A percentile compares a stretch with the other conserved stretches of the same genome.
phyloP scores from a whole-genome alignment of 2,888 invertebrate species.

The Parnassius glacialis region DNA sequence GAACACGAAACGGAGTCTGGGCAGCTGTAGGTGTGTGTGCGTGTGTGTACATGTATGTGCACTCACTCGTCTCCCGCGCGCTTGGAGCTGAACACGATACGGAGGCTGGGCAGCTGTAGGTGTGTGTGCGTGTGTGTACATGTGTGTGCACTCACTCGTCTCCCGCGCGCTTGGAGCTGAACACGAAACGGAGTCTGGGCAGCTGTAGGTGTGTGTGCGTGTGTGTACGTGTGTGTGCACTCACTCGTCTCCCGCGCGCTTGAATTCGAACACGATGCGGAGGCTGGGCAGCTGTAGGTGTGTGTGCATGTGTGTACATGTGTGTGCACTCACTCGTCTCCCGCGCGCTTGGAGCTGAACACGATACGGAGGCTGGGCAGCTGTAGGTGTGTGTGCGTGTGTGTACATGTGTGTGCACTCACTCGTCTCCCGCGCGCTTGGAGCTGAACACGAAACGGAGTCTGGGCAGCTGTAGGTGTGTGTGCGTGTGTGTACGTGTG shows the following conservation, averaged over 20 bases:
- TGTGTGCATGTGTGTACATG: neutral
- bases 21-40: neutral
- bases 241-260: too few species aligned
- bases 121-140: neutral
- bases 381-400: slow-evolving; percentile 77
- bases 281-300: too few species aligned
- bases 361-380: slow-evolving; percentile 98
- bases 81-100: slow-evolving; percentile 97
- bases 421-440: too few species aligned
- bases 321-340: slow-evolving; percentile 83
- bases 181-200: too few species aligned
- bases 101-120: slow-evolving; percentile 96
- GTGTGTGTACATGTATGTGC: neutral
- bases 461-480: neutral
- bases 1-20: too few species aligned
- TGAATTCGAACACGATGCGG: too few species aligned
- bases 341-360: slow-evolving; percentile 95
- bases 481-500: neutral
- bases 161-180: too few species aligned
- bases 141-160: too few species aligned
- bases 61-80: slow-evolving; percentile 88
- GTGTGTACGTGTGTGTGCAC: neutral
- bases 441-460: too few species aligned
- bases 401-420: neutral
- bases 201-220: neutral